Evolutionary conservation across 2,888 invertebrate species (phyloP), one percentile per base, ranked within the genome.

Genomic region (Panorpa germanica): DNA sequence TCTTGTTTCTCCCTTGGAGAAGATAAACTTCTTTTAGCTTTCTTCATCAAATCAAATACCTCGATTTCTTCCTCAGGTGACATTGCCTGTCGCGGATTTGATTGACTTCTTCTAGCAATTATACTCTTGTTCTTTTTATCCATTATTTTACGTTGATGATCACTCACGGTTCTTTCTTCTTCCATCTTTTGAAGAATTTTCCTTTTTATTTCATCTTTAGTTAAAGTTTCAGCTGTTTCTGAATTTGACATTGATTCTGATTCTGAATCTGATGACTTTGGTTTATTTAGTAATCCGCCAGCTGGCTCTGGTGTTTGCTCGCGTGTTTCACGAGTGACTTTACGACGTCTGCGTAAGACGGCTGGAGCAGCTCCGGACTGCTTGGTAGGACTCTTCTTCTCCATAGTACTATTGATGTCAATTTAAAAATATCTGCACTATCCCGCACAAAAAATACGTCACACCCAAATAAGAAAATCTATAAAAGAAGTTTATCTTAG

Each of bases 301-400:
- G 32, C 35, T 1, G 47, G 44, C 28, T 51, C 49, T 3, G 74
- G 72, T 6, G 72, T 69, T 27, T 67, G 65, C 35, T 73, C 73
- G 38, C 73, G 65, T 31, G 58, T 57, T 15, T 59, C 59, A 14
- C 63, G 47, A 15, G 55, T 55, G 23, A 69, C 50, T 38, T 64
- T 67, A 36, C 75, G 59, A 27, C 72, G 59, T 40, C 67, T 67
- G 32, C 68, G 61, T 22, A 57, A 53, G 30, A 67, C 53, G 11
- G 63, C 57, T 45, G 65, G 38, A 4, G 43, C 40, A 27, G 41
- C 41, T n/a, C n/a, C n/a, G n/a, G n/a, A n/a, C n/a, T n/a, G n/a
- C n/a, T n/a, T n/a, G n/a, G n/a, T n/a, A n/a, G n/a, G n/a, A n/a
- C n/a, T n/a, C n/a, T n/a, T n/a, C n/a, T n/a, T n/a, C n/a, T n/a